Evolutionary conservation across 2,888 invertebrate species (phyloP).

Genomic region (Cosmia pyralina): DNA sequence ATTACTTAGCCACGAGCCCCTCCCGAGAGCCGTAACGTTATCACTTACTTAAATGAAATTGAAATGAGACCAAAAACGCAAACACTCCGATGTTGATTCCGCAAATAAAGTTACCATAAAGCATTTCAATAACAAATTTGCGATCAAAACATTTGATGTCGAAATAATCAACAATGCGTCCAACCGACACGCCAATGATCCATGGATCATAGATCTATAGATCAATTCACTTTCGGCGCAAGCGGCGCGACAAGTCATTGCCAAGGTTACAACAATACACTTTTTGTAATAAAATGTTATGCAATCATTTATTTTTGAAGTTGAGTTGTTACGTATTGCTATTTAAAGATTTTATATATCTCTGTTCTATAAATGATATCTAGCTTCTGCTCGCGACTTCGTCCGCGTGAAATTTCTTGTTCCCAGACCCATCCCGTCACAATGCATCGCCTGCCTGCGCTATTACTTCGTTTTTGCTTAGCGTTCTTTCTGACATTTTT

Average conservation of each 20-base stretch:
- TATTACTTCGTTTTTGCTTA: too few relatives aligned
- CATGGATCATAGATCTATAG: conserved; percentile 73
- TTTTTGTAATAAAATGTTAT: conserved; percentile 58
- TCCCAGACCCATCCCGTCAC: too few relatives aligned
- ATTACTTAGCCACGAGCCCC: too few relatives aligned
- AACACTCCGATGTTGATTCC: background rate
- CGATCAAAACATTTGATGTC: conserved; percentile 43
- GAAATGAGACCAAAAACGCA: background rate
- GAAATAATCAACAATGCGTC: conserved; percentile 61
- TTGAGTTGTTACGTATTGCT: background rate
- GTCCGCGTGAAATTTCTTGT: too few relatives aligned
- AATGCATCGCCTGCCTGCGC: too few relatives aligned
- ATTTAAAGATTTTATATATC: conserved; percentile 14
- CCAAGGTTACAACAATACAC: conserved; percentile 73
- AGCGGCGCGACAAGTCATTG: conserved; percentile 74
- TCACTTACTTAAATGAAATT: too few relatives aligned
- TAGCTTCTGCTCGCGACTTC: too few relatives aligned
- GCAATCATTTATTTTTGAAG: conserved; percentile 54
- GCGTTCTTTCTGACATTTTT: too few relatives aligned
- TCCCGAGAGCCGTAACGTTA: too few relatives aligned
- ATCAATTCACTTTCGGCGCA: conserved; percentile 75
- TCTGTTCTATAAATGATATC: background rate
- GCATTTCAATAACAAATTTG: conserved; percentile 19
- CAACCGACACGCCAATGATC: conserved; percentile 66
- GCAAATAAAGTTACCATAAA: conserved; percentile 5